Evolutionary conservation across 2,113 vertebrate genomes (phyloP).

Genomic region (Xiphorhynchus elegans): DNA sequence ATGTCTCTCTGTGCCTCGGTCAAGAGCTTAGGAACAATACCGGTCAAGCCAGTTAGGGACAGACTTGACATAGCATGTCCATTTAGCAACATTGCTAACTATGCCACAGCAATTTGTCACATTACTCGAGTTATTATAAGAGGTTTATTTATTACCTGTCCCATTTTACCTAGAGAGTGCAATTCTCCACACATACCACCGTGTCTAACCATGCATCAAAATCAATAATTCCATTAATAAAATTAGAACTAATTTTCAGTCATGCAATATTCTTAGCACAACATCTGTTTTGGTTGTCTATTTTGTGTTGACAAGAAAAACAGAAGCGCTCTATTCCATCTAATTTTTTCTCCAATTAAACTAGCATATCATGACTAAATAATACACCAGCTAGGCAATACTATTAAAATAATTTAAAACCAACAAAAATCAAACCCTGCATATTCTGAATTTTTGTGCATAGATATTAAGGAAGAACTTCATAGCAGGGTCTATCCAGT

Average conservation of each 20-base stretch:
- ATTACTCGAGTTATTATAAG: background rate
- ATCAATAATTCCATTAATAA: constrained; percentile 5
- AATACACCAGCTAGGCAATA: constrained; percentile 31
- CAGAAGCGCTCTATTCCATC: background rate
- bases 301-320: constrained; percentile 47
- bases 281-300: constrained; percentile 28
- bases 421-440: constrained; percentile 29
- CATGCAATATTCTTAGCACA: constrained; percentile 22
- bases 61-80: background rate
- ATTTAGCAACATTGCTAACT: background rate
- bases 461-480: background rate
- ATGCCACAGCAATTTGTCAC: background rate
- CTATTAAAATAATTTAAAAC: constrained; percentile 46
- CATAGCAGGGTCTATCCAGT: background rate
- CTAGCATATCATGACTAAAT: constrained; percentile 56
- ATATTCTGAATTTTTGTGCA: background rate
- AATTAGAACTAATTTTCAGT: constrained; percentile 21
- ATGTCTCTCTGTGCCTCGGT: background rate
- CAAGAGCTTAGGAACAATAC: background rate
- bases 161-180: background rate
- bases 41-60: background rate
- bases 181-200: background rate
- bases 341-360: constrained; percentile 45
- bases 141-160: background rate
- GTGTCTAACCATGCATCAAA: background rate